A percentile compares a stretch with the other conserved stretches of the same genome.
These are phyloP conservation scores for Gallinago nigripennis DNA, from an alignment of 2,797 vertebrate genomes.

Conservation along the genomic window DNA sequence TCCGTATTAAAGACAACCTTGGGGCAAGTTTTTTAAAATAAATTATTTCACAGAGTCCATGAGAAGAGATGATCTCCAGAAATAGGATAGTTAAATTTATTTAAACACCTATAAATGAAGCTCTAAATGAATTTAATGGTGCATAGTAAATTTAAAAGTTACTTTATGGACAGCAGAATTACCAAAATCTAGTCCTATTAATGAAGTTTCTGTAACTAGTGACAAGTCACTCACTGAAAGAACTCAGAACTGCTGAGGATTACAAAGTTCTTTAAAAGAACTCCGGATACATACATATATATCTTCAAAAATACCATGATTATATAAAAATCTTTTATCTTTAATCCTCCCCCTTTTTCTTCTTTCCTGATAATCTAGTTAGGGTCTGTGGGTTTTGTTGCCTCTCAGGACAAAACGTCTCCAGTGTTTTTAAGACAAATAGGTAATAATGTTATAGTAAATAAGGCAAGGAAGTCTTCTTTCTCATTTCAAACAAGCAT, in stretches of 20 bases:
- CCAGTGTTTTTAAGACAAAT: not conserved
- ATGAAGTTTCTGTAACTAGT: slow-evolving; percentile 13
- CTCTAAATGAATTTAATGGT: slow-evolving; percentile 59
- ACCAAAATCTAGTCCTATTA: slow-evolving; percentile 13
- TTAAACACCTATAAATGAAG: slow-evolving; percentile 63
- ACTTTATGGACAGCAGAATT: slow-evolving; percentile 50
- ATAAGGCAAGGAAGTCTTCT: not conserved
- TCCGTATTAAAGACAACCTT: slow-evolving; percentile 55
- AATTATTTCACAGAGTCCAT: not conserved
- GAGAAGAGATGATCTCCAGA: slow-evolving; percentile 28
- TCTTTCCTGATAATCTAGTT: not conserved
- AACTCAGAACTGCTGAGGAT: not conserved
- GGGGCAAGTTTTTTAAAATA: slow-evolving; percentile 38
- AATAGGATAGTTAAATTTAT: slow-evolving; percentile 50
- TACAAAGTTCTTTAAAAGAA: not conserved
- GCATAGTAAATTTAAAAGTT: slow-evolving; percentile 52
- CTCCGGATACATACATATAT: not conserved
- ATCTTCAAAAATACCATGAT: not conserved
- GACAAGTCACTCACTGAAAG: not conserved
- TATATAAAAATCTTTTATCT: not conserved
- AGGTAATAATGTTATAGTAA: not conserved
- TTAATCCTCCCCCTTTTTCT: not conserved
- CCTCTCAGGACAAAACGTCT: not conserved
- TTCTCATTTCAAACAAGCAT: not conserved
- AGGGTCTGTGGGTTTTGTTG: not conserved